A percentile compares a stretch with the other conserved stretches of the same genome.
These are phyloP conservation scores for Zelostemma sp. DNA, from an alignment of 1,140 invertebrate genomes.

Conservation along the genomic window DNA sequence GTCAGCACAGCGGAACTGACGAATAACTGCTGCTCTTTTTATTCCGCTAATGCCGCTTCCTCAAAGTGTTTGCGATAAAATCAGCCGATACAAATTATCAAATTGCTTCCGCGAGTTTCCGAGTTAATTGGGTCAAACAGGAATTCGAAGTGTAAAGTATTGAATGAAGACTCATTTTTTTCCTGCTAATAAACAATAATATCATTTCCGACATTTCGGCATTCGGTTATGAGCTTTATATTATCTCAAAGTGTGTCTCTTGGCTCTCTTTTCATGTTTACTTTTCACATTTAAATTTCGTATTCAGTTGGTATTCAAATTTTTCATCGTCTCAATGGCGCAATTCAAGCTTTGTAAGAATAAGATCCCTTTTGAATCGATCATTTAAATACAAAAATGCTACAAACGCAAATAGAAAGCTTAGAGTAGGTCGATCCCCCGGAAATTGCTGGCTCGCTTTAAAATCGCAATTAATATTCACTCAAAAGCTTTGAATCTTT, in stretches of 20 bases:
- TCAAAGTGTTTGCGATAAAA: conserved; percentile 5
- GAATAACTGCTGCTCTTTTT: conserved; percentile 6
- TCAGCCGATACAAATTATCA: background rate
- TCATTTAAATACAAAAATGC: conserved; percentile 18
- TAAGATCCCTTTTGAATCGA: conserved; percentile 12
- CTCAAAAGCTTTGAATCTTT: conserved; percentile 4
- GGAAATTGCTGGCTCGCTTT: conserved; percentile 8
- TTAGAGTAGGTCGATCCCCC: conserved; percentile 1
- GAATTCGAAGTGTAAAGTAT: too few relatives aligned
- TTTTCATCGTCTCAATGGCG: background rate
- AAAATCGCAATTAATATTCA: conserved; percentile 10
- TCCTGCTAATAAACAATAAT: background rate
- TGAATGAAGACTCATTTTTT: too few relatives aligned
- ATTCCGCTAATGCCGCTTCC: background rate
- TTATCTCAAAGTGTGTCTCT: conserved; percentile 7
- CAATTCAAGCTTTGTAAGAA: background rate
- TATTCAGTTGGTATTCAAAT: conserved; percentile 6
- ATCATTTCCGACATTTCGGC: background rate
- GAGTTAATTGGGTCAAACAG: too few relatives aligned
- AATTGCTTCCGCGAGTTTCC: too few relatives aligned
- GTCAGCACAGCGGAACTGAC: conserved; percentile 22
- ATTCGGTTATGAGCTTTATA: too few relatives aligned
- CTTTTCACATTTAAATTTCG: conserved; percentile 20
- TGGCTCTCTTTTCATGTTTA: conserved; percentile 7
- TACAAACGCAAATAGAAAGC: conserved; percentile 15